Conservation (phyloP, 2,113 vertebrate species). For the Sciurus niger region DNA sequence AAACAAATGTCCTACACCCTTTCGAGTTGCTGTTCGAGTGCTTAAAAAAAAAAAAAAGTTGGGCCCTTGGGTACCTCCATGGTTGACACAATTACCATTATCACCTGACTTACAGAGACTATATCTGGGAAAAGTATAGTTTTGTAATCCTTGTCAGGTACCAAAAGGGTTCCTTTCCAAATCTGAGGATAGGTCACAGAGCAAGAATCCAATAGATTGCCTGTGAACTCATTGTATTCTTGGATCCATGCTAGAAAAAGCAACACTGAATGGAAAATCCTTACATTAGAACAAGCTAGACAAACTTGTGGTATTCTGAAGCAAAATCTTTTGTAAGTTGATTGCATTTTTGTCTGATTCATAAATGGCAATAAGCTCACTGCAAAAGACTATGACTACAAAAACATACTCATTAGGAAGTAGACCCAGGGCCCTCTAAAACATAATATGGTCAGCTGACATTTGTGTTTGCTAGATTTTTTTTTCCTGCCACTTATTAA, state of each 20-base stretch:
- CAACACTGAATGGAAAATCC: neutral
- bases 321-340: slow-evolving; percentile 1
- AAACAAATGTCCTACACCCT: slow-evolving; percentile 55
- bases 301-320: neutral
- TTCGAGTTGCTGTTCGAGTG: neutral
- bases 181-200: slow-evolving; percentile 19
- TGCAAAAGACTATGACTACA: neutral
- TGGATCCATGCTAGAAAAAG: neutral
- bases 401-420: slow-evolving; percentile 13
- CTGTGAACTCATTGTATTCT: neutral
- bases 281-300: slow-evolving; percentile 17
- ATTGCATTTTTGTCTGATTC: slow-evolving; percentile 38
- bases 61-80: neutral
- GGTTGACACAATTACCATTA: neutral
- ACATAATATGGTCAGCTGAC: neutral
- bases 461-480: neutral
- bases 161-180: neutral
- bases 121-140: neutral
- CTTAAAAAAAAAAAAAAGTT: neutral
- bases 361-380: neutral
- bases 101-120: neutral
- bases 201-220: neutral
- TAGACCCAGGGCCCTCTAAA: neutral
- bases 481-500: neutral
- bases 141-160: neutral